These are phyloP conservation scores for Drosophila rhopaloa DNA, from an alignment of 1,140 invertebrate genomes.

Conservation along the genomic window DNA sequence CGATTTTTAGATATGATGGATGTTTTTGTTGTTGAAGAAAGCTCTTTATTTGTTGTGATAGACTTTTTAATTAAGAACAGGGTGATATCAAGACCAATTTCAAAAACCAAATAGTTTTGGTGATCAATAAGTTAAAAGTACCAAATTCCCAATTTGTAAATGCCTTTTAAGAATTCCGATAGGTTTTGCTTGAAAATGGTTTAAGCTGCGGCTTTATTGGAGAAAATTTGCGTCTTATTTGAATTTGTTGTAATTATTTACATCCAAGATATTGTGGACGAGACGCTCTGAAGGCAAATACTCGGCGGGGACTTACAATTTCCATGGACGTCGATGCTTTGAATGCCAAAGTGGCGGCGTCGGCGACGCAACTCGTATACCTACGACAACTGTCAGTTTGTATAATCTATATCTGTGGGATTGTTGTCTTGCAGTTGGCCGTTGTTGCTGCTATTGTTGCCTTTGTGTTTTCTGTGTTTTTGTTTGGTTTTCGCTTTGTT, in stretches of 20 bases:
- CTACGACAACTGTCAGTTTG: conserved; percentile 47
- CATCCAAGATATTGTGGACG: conserved; percentile 60
- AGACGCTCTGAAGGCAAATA: conserved; percentile 24
- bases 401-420: conserved; percentile 65
- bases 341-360: conserved; percentile 50
- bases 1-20: too few species aligned
- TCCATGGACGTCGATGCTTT: conserved; percentile 40
- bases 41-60: too few species aligned
- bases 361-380: conserved; percentile 22
- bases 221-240: conserved; percentile 59
- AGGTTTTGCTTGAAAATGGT: background rate
- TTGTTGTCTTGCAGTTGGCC: conserved; percentile 47
- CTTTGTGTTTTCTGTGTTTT: conserved; percentile 17
- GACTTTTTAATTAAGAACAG: too few species aligned
- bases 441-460: conserved; percentile 18
- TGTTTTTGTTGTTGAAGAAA: too few species aligned
- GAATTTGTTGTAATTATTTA: conserved; percentile 71
- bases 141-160: too few species aligned
- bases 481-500: conserved; percentile 25
- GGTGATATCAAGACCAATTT: too few species aligned
- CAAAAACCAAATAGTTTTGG: too few species aligned
- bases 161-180: too few species aligned
- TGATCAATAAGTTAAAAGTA: too few species aligned
- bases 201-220: conserved; percentile 46
- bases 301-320: conserved; percentile 49